Percentiles rank a stretch among this genome's conserved stretches.
Evolutionary conservation across 1,140 invertebrate genomes (phyloP).

Genomic region (Cherax quadricarinatus): DNA sequence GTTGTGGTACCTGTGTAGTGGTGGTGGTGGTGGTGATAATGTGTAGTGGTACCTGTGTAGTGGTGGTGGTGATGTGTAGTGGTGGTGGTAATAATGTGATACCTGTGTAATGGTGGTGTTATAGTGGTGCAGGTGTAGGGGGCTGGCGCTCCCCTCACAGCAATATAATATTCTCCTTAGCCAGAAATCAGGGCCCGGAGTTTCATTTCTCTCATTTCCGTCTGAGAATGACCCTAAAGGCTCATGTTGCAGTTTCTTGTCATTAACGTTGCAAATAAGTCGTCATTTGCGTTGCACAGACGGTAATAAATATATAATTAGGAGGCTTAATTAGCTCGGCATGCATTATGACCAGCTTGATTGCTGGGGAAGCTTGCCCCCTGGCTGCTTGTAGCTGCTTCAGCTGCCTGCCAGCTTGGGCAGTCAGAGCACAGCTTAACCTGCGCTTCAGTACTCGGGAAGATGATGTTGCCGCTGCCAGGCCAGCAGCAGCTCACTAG

Average conservation of each 20-base stretch:
- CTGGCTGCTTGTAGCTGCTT: background rate
- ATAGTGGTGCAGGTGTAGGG: too few species aligned
- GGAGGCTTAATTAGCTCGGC: constrained; percentile 60
- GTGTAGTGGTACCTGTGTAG: too few species aligned
- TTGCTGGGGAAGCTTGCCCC: constrained; percentile 10
- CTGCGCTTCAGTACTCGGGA: background rate
- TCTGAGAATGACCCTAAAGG: constrained; percentile 22
- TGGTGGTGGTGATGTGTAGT: too few species aligned
- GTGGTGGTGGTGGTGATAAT: too few species aligned
- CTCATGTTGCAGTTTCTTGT: constrained; percentile 62
- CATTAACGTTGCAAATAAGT: constrained; percentile 63
- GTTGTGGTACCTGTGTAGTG: too few species aligned
- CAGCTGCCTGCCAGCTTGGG: background rate
- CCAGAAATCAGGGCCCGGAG: constrained; percentile 19
- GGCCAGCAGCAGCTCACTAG: too few species aligned
- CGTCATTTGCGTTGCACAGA: constrained; percentile 63
- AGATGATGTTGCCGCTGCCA: background rate
- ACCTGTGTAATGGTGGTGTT: too few species aligned
- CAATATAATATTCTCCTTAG: constrained; percentile 1
- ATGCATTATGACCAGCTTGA: constrained; percentile 64
- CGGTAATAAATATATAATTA: constrained; percentile 66
- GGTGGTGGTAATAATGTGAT: too few species aligned
- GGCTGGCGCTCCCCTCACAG: background rate
- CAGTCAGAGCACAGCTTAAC: background rate
- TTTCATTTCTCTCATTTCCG: constrained; percentile 51